Evolutionary conservation across 1,140 invertebrate genomes (phyloP).

Genomic region (Drosophila yakuba): DNA sequence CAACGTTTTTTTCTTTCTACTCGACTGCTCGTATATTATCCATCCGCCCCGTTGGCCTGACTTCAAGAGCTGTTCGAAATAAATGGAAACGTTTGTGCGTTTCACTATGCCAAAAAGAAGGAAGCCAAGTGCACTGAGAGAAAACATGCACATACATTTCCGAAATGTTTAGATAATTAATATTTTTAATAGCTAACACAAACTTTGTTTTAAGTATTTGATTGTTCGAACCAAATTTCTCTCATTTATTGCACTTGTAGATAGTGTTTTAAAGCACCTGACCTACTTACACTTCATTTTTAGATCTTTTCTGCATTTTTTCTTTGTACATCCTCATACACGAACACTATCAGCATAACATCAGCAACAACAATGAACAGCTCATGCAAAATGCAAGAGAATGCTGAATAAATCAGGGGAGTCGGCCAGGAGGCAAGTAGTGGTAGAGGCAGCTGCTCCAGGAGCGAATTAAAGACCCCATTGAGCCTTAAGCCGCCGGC

Average conservation of each 20-base stretch:
- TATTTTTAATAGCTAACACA: too few species aligned
- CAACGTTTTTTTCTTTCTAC: not conserved
- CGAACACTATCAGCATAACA: constrained; percentile 20
- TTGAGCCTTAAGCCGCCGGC: constrained; percentile 31
- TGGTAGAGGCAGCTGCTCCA: constrained; percentile 13
- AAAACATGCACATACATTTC: not conserved
- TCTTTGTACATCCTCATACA: not conserved
- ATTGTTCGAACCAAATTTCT: too few species aligned
- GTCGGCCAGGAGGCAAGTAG: not conserved
- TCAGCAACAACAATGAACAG: constrained; percentile 43
- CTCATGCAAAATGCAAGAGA: constrained; percentile 65
- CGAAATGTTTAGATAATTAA: too few species aligned
- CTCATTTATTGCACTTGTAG: too few species aligned
- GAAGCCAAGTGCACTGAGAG: not conserved
- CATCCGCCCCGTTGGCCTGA: constrained; percentile 41
- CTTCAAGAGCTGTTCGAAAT: constrained; percentile 30
- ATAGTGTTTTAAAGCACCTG: not conserved
- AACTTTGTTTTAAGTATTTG: too few species aligned
- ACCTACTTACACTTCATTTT: not conserved
- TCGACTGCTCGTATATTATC: constrained; percentile 28
- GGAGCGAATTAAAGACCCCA: constrained; percentile 48
- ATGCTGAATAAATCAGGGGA: constrained; percentile 49
- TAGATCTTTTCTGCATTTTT: not conserved
- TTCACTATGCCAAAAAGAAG: not conserved
- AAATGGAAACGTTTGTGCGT: constrained; percentile 31